Percentiles rank a stretch among this genome's conserved stretches.
These are phyloP conservation scores for Drosophila koepferae DNA, from an alignment of 2,888 invertebrate genomes.

Conservation along the genomic window DNA sequence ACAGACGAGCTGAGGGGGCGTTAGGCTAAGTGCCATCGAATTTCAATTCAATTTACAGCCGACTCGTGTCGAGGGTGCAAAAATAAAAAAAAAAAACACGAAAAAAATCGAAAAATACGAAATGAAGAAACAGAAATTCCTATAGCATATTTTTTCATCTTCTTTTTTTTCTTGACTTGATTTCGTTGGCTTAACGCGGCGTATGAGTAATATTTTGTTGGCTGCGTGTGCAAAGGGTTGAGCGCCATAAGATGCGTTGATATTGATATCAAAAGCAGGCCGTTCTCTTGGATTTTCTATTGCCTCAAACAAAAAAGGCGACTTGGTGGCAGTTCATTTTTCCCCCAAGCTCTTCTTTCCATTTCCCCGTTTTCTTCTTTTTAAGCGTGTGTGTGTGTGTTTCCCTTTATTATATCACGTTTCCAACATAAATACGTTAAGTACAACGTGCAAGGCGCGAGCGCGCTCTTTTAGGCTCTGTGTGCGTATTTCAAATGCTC, in stretches of 20 bases:
- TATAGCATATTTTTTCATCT: slow-evolving; percentile 59
- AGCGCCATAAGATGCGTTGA: slow-evolving; percentile 51
- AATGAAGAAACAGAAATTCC: slow-evolving; percentile 35
- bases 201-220: slow-evolving; percentile 72
- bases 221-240: slow-evolving; percentile 60
- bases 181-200: slow-evolving; percentile 51
- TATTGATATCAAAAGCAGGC: slow-evolving; percentile 69
- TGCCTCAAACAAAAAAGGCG: slow-evolving; percentile 21
- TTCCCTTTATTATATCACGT: slow-evolving; percentile 80
- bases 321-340: slow-evolving; percentile 30
- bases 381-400: slow-evolving; percentile 29
- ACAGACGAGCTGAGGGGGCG: slow-evolving; percentile 24
- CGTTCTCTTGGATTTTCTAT: slow-evolving; percentile 56
- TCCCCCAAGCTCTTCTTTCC: neutral
- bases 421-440: slow-evolving; percentile 80
- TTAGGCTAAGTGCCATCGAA: slow-evolving; percentile 77
- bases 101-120: neutral
- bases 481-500: slow-evolving; percentile 74
- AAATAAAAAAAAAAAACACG: slow-evolving; percentile 37
- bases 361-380: neutral
- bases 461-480: slow-evolving; percentile 60
- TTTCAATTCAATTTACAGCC: slow-evolving; percentile 78
- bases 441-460: slow-evolving; percentile 56
- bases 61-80: slow-evolving; percentile 65
- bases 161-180: slow-evolving; percentile 56